phyloP scores from a whole-genome alignment of 2,888 invertebrate genomes.

The Agriotes lineatus region DNA sequence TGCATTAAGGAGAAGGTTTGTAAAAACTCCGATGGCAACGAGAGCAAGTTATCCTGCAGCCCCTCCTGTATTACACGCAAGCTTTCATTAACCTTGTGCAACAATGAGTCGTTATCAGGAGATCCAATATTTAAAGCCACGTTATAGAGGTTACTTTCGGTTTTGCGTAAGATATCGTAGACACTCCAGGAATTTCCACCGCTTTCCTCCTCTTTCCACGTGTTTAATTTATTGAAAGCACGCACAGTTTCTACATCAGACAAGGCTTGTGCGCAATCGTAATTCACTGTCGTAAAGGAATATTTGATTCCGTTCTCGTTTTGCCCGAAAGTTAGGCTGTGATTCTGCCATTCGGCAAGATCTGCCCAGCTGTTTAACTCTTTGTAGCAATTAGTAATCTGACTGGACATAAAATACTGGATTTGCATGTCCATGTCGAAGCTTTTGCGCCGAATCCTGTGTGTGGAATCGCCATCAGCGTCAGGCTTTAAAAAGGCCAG shows the following conservation, averaged over 20 bases:
- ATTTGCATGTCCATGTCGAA: constrained; percentile 55
- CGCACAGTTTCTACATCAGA: constrained; percentile 69
- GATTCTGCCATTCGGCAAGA: constrained; percentile 72
- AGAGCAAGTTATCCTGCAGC: constrained; percentile 73
- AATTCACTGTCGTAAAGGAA: constrained; percentile 68
- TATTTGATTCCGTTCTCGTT: constrained; percentile 62
- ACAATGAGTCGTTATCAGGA: constrained; percentile 60
- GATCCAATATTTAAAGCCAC: constrained; percentile 72
- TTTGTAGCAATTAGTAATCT: constrained; percentile 79
- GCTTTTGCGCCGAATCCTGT: constrained; percentile 63
- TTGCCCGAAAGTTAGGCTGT: constrained; percentile 33
- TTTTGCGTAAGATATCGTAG: constrained; percentile 72
- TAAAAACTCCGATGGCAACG: constrained; percentile 74
- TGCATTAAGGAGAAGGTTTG: constrained; percentile 75
- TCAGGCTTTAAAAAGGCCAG: constrained; percentile 45
- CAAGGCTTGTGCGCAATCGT: constrained; percentile 67
- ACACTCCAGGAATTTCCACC: constrained; percentile 71
- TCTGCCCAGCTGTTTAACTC: constrained; percentile 80
- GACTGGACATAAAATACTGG: constrained; percentile 69
- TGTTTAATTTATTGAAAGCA: constrained; percentile 65
- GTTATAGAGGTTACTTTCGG: constrained; percentile 73
- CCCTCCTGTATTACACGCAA: constrained; percentile 64
- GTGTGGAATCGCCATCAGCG: constrained; percentile 56
- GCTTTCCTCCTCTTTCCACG: constrained; percentile 65
- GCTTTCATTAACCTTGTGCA: constrained; percentile 58